Percentiles rank a stretch among this genome's conserved stretches.
These are phyloP conservation scores for Rhingia rostrata DNA, from an alignment of 2,888 invertebrate genomes.

Conservation along the genomic window DNA sequence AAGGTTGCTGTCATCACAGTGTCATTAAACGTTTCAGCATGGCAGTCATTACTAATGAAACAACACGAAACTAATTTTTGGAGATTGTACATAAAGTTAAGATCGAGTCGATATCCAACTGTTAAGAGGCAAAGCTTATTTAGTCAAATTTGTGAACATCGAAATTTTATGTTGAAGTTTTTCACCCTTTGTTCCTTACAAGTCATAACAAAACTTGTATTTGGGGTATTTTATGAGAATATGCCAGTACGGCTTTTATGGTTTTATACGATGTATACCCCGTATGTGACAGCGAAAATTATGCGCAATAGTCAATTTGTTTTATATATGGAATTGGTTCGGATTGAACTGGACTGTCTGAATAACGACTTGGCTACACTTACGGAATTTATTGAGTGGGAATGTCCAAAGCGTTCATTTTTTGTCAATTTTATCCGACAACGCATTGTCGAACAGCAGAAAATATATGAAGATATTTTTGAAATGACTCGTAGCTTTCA, in stretches of 20 bases:
- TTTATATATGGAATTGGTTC: slow-evolving; percentile 78
- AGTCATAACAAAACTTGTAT: background rate
- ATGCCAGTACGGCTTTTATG: slow-evolving; percentile 69
- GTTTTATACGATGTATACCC: slow-evolving; percentile 78
- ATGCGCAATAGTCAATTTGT: slow-evolving; percentile 78
- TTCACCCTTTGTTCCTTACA: background rate
- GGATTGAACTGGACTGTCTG: slow-evolving; percentile 77
- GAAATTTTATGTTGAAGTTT: slow-evolving; percentile 14
- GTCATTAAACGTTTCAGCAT: slow-evolving; percentile 66
- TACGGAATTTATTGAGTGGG: slow-evolving; percentile 78
- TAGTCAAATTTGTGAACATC: slow-evolving; percentile 24
- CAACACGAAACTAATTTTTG: slow-evolving; percentile 58
- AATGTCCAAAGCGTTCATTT: slow-evolving; percentile 73
- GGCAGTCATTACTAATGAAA: slow-evolving; percentile 29
- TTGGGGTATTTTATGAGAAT: background rate
- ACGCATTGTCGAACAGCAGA: slow-evolving; percentile 77
- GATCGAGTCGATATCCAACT: slow-evolving; percentile 6
- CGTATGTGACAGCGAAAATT: slow-evolving; percentile 75
- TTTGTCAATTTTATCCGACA: slow-evolving; percentile 77
- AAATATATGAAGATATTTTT: slow-evolving; percentile 76
- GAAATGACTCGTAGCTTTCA: slow-evolving; percentile 77
- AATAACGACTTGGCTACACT: slow-evolving; percentile 77
- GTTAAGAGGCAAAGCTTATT: background rate
- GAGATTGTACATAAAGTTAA: slow-evolving; percentile 16
- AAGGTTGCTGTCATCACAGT: slow-evolving; percentile 76